Evolutionary conservation across 2,797 vertebrate species (phyloP).

Genomic region (Pogoniulus pusillus): DNA sequence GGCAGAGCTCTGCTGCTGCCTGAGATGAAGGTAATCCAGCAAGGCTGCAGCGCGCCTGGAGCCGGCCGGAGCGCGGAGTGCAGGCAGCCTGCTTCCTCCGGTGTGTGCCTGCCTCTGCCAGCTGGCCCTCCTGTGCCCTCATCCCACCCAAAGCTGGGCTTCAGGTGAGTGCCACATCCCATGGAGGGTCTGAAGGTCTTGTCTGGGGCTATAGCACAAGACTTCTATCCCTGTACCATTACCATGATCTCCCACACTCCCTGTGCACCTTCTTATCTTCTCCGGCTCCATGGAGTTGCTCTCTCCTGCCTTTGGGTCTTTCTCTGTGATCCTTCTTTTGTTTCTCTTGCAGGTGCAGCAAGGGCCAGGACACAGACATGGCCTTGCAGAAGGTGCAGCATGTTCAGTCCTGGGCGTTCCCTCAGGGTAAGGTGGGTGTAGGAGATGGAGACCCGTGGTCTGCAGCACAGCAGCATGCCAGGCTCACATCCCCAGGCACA

Average conservation of each 20-base stretch:
- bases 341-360: fast-evolving
- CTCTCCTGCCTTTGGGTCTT: background rate
- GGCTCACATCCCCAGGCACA: fast-evolving
- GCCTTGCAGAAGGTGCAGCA: background rate
- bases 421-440: background rate
- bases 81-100: fast-evolving
- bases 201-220: background rate
- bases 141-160: fast-evolving
- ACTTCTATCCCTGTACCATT: too few relatives aligned
- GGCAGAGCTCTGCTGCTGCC: background rate
- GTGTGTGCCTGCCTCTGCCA: background rate
- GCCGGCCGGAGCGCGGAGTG: fast-evolving
- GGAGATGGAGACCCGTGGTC: fast-evolving
- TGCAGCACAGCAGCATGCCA: background rate
- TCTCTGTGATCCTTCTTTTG: background rate
- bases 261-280: background rate
- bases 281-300: background rate
- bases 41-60: background rate
- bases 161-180: background rate
- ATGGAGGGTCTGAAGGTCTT: background rate
- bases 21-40: background rate
- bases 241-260: fast-evolving
- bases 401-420: background rate
- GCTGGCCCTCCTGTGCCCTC: background rate
- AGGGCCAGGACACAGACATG: fast-evolving